Percentiles rank a stretch among this genome's conserved stretches.
Evolutionary conservation across 2,797 vertebrate species (phyloP).

Genomic region (Coranthus polyacanthus): DNA sequence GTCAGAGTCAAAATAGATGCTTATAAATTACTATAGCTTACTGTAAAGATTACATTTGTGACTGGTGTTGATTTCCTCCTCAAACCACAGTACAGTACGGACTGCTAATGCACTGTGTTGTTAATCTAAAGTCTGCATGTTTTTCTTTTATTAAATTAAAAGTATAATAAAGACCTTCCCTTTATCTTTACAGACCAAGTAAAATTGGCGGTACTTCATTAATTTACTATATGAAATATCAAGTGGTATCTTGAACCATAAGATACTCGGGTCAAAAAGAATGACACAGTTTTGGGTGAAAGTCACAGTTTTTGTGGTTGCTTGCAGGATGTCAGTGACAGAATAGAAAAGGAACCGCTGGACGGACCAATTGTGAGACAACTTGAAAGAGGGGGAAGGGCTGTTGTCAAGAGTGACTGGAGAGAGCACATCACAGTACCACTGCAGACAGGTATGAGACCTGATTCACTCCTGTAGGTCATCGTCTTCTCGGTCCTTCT

Average conservation of each 20-base stretch:
- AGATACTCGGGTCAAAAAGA: no score
- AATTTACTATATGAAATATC: not conserved
- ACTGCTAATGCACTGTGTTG: no score
- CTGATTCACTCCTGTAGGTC: no score
- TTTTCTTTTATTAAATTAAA: no score
- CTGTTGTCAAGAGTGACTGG: slow-evolving; percentile 96
- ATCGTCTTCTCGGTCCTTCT: no score
- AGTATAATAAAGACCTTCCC: no score
- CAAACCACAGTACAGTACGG: no score
- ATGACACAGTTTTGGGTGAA: not conserved
- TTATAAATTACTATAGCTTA: not conserved
- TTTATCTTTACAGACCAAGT: not conserved
- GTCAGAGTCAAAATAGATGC: slow-evolving; percentile 68
- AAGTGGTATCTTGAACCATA: no score
- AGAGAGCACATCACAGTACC: slow-evolving; percentile 96
- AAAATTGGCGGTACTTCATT: not conserved
- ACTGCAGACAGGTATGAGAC: slow-evolving; percentile 92
- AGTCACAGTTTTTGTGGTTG: slow-evolving; percentile 7
- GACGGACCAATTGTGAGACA: slow-evolving; percentile 94
- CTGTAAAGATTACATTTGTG: not conserved
- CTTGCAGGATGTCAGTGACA: slow-evolving; percentile 94
- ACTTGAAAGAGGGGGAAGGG: slow-evolving; percentile 92
- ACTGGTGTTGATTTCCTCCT: no score
- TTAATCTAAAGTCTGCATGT: no score
- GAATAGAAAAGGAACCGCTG: slow-evolving; percentile 96